A percentile compares a stretch with the other conserved stretches of the same genome.
Conservation (phyloP, 1,140 invertebrate species). For the Rhopalosiphum padi region DNA sequence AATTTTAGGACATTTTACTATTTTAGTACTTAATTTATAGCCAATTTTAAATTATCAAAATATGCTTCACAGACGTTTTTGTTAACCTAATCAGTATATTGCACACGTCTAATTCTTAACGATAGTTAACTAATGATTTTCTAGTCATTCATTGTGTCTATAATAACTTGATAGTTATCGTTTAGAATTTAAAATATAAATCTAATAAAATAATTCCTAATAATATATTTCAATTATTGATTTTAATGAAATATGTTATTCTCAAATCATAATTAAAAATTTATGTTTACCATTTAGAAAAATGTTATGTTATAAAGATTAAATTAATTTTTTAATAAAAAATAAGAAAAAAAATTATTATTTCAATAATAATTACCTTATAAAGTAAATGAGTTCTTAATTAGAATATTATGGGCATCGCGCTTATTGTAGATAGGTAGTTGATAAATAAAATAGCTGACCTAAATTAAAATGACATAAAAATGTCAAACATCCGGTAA, state of each 20-base stretch:
- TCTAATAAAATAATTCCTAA: neutral
- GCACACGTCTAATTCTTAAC: neutral
- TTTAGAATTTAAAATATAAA: too few species aligned
- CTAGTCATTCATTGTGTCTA: neutral
- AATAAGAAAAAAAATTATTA: neutral
- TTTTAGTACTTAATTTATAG: too few species aligned
- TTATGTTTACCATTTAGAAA: too few species aligned
- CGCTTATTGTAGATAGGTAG: neutral
- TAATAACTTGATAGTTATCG: neutral
- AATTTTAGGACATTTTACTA: too few species aligned
- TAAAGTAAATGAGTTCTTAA: neutral
- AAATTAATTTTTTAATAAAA: neutral
- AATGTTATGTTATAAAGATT: too few species aligned
- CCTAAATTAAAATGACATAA: slow-evolving; percentile 21
- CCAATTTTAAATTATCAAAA: too few species aligned
- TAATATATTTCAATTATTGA: neutral
- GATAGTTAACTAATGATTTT: neutral
- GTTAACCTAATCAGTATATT: too few species aligned
- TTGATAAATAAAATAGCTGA: slow-evolving; percentile 14
- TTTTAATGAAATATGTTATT: neutral
- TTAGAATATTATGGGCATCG: neutral
- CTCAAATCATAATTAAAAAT: neutral
- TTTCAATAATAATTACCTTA: neutral
- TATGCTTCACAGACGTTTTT: too few species aligned
- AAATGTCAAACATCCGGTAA: neutral